Percentiles rank a stretch among this genome's conserved stretches.
Conservation (phyloP, 2,888 invertebrate genomes). For the Eumerus sabulonum region DNA sequence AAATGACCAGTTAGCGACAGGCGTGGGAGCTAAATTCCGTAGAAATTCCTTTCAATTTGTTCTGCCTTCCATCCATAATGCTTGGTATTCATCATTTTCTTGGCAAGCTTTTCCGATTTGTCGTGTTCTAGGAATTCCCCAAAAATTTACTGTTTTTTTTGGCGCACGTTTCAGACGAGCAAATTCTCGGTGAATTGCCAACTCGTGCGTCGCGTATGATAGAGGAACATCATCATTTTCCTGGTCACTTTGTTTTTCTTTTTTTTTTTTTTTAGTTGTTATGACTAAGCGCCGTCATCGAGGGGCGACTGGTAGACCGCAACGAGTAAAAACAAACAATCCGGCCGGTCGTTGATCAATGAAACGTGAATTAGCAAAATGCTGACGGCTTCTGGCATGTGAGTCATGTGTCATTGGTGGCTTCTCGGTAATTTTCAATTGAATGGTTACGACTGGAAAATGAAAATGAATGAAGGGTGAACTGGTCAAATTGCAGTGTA, state of each 20-base stretch:
- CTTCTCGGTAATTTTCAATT: conserved; percentile 40
- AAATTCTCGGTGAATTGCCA: conserved; percentile 4
- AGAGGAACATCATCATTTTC: conserved; percentile 32
- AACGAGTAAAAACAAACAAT: conserved; percentile 11
- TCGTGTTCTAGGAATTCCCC: conserved; percentile 53
- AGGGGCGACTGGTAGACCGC: conserved; percentile 21
- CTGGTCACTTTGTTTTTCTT: conserved; percentile 9
- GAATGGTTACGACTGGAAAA: conserved; percentile 25
- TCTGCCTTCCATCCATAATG: conserved; percentile 8
- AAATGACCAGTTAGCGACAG: neutral
- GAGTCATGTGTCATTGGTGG: conserved; percentile 35
- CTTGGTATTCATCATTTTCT: conserved; percentile 12
- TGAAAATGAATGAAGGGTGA: neutral
- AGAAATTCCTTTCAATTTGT: conserved; percentile 1
- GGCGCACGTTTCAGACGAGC: conserved; percentile 47
- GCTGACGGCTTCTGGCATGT: conserved; percentile 26
- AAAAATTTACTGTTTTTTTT: conserved; percentile 37
- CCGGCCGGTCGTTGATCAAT: conserved; percentile 35
- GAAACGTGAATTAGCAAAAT: conserved; percentile 59
- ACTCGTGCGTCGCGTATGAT: conserved; percentile 19
- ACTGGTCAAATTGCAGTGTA: no score
- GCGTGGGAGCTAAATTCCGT: conserved; percentile 29
- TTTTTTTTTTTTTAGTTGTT: conserved; percentile 31
- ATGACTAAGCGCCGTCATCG: conserved; percentile 60
- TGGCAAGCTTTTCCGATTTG: no score